These are phyloP conservation scores for Arctia plantaginis DNA, from an alignment of 2,888 invertebrate species.

Conservation along the genomic window DNA sequence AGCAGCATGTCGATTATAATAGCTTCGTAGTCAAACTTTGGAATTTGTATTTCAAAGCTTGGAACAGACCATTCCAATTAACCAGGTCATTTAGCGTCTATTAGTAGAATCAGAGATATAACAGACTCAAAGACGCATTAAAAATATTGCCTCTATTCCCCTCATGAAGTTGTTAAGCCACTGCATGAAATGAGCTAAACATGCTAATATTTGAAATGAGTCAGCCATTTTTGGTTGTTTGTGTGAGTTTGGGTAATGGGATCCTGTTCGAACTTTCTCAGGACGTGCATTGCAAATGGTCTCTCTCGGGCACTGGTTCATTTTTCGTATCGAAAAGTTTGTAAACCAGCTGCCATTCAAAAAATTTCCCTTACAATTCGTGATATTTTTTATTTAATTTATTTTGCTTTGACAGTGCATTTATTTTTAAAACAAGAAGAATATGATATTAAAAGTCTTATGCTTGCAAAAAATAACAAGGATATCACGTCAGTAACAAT, in stretches of 20 bases:
- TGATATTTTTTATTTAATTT: not conserved
- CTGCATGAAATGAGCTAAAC: slow-evolving; percentile 12
- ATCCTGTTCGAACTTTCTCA: not conserved
- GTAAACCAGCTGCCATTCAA: not conserved
- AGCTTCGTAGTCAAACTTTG: not conserved
- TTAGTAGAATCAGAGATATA: not conserved
- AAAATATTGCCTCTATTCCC: slow-evolving; percentile 12
- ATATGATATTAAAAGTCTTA: not conserved
- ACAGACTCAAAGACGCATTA: not conserved
- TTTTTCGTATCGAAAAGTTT: slow-evolving; percentile 7
- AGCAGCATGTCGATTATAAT: too few species aligned
- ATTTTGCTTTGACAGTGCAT: not conserved
- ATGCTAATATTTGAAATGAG: slow-evolving; percentile 10
- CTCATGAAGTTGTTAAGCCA: slow-evolving; percentile 5
- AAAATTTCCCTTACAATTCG: not conserved
- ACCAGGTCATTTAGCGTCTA: not conserved
- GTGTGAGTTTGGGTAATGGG: not conserved
- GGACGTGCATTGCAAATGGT: not conserved
- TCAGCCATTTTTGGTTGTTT: slow-evolving; percentile 1
- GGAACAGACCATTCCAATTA: not conserved
- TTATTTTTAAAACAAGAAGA: not conserved
- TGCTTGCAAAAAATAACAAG: not conserved
- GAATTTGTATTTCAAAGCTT: not conserved
- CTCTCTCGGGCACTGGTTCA: not conserved
- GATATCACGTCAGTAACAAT: not conserved